These are phyloP conservation scores for Argopecten irradians DNA, from an alignment of 1,140 invertebrate species.

Conservation along the genomic window DNA sequence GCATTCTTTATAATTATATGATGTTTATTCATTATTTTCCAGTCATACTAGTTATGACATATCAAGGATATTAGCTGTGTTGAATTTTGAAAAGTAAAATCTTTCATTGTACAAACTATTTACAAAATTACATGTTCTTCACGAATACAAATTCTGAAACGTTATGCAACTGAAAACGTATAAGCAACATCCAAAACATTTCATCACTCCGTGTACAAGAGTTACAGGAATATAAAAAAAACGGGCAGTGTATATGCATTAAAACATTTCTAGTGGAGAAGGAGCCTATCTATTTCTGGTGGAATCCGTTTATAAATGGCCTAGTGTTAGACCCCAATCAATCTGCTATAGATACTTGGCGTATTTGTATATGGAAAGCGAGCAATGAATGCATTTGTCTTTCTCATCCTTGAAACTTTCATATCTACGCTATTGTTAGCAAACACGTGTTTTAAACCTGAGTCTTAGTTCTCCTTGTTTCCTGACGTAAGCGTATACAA, in stretches of 20 bases:
- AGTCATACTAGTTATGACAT: no score
- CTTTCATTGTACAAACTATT: no score
- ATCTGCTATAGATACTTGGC: not conserved
- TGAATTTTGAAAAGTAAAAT: no score
- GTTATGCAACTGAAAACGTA: no score
- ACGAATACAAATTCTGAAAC: no score
- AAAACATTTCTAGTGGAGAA: not conserved
- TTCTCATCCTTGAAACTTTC: not conserved
- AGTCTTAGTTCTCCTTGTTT: not conserved
- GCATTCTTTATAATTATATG: no score
- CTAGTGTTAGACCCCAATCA: not conserved
- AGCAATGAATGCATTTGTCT: not conserved
- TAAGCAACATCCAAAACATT: no score
- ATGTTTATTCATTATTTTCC: no score
- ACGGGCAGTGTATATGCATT: not conserved
- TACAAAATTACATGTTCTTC: no score
- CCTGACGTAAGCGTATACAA: not conserved
- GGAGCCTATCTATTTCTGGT: not conserved
- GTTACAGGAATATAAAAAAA: not conserved
- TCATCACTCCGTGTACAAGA: not conserved
- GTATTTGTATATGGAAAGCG: not conserved
- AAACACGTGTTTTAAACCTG: not conserved
- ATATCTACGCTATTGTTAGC: not conserved
- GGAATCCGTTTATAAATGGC: conserved; percentile 5
- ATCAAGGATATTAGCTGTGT: no score